Evolutionary conservation across 2,888 invertebrate genomes (phyloP).

Genomic region (Eupeodes latifasciatus): DNA sequence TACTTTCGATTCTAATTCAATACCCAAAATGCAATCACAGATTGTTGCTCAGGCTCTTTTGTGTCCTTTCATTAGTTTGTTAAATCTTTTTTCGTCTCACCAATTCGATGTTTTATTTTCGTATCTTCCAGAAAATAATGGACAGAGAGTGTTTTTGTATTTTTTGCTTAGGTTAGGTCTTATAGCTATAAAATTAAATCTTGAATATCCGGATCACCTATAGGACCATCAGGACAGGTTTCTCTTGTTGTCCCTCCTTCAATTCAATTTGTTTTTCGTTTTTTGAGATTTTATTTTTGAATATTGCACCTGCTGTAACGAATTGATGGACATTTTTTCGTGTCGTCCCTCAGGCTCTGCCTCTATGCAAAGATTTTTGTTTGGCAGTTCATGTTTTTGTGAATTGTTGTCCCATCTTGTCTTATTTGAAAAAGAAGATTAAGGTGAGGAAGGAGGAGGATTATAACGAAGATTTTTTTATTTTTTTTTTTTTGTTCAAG

Average conservation of each 20-base stretch:
- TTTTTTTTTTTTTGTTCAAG: not conserved
- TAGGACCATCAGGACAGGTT: constrained; percentile 34
- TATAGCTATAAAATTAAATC: constrained; percentile 43
- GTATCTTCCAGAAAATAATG: constrained; percentile 64
- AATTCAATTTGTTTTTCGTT: not conserved
- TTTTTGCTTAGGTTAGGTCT: not conserved
- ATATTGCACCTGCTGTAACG: constrained; percentile 65
- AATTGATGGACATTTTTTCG: constrained; percentile 52
- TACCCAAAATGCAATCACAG: constrained; percentile 63
- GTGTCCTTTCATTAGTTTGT: constrained; percentile 43
- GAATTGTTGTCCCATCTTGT: not conserved
- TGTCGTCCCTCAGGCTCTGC: too few species aligned
- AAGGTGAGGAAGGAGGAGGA: constrained; percentile 18
- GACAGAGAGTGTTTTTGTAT: constrained; percentile 29
- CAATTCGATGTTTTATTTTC: constrained; percentile 33
- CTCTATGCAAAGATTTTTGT: constrained; percentile 49
- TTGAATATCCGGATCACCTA: constrained; percentile 58
- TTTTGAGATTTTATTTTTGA: not conserved
- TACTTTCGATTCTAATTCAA: constrained; percentile 59
- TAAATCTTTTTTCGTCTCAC: constrained; percentile 16
- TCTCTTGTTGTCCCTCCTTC: not conserved
- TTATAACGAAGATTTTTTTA: constrained; percentile 4
- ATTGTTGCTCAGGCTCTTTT: constrained; percentile 35
- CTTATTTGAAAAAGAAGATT: not conserved
- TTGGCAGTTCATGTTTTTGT: constrained; percentile 2